These are phyloP conservation scores for Ceratothoa steindachneri DNA, from an alignment of 2,888 invertebrate genomes.

Conservation along the genomic window DNA sequence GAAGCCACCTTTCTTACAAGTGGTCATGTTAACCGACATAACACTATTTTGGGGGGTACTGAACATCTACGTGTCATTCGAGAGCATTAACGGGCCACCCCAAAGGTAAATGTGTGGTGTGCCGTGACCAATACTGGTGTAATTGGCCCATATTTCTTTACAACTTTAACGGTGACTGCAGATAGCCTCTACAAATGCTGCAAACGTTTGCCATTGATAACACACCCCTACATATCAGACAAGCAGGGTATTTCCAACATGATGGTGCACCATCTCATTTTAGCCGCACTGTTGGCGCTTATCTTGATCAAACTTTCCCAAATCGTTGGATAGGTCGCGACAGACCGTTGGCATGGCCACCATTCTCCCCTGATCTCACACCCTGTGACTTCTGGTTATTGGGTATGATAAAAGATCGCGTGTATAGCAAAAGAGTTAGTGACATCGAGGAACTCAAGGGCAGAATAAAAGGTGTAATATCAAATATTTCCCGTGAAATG, in stretches of 20 bases:
- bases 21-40: neutral
- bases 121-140: neutral
- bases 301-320: constrained; percentile 1
- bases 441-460: constrained; percentile 7
- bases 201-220: neutral
- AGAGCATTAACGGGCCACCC: neutral
- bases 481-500: neutral
- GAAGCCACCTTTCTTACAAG: neutral
- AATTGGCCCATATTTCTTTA: constrained; percentile 8
- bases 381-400: neutral
- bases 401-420: constrained; percentile 9
- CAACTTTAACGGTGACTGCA: neutral
- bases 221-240: neutral
- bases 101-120: neutral
- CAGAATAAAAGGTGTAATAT: neutral
- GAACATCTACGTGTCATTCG: neutral
- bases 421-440: neutral
- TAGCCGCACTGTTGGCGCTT: neutral
- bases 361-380: neutral
- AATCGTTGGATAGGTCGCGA: neutral
- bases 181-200: neutral
- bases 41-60: neutral
- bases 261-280: neutral
- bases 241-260: neutral
- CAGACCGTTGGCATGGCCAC: neutral